Percentiles rank a stretch among this genome's conserved stretches.
Evolutionary conservation across 2,888 invertebrate species (phyloP).

Genomic region (Philhelius pedissequus): DNA sequence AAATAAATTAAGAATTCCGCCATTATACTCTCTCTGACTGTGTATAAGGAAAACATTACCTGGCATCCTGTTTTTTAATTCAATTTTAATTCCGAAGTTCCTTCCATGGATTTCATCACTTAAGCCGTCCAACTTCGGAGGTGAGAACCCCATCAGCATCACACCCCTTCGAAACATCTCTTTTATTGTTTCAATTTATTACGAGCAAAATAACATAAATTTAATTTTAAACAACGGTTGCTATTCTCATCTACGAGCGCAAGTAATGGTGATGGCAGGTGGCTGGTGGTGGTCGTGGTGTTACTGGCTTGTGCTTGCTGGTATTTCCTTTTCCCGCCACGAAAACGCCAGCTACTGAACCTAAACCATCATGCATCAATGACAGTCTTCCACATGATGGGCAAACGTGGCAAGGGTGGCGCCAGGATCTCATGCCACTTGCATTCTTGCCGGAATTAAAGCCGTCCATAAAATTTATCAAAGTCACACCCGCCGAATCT

Average conservation of each 20-base stretch:
- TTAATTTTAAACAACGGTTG: constrained; percentile 62
- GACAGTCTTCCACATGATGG: constrained; percentile 40
- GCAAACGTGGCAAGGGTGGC: not conserved
- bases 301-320: not conserved
- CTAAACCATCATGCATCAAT: constrained; percentile 58
- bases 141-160: not conserved
- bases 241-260: constrained; percentile 1
- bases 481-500: constrained; percentile 53
- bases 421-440: constrained; percentile 13
- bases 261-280: not conserved
- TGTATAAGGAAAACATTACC: constrained; percentile 29
- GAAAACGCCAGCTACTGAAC: not conserved
- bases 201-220: constrained; percentile 59
- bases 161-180: constrained; percentile 28
- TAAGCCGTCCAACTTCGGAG: not conserved
- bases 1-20: constrained; percentile 1
- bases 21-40: not conserved
- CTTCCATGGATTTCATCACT: constrained; percentile 43
- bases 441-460: constrained; percentile 57
- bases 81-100: constrained; percentile 34
- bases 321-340: constrained; percentile 14
- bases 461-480: constrained; percentile 67
- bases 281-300: too few species aligned
- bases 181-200: constrained; percentile 63
- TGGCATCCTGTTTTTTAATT: constrained; percentile 22